Percentiles rank a stretch among this genome's conserved stretches.
These are phyloP conservation scores for Microplitis deprimator DNA, from an alignment of 2,888 invertebrate genomes.

Conservation along the genomic window DNA sequence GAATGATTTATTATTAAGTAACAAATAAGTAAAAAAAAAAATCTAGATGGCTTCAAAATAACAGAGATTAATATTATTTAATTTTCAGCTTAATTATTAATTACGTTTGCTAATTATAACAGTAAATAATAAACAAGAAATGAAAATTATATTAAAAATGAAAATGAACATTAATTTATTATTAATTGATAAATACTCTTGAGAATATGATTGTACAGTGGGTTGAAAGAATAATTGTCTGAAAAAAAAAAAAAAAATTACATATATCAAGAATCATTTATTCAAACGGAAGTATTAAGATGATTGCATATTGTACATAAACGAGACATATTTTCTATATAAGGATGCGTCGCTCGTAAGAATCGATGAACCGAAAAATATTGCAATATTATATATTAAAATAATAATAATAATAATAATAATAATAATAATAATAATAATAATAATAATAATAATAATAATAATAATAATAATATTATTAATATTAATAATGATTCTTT, in stretches of 20 bases:
- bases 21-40: constrained; percentile 7
- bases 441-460: background rate
- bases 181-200: constrained; percentile 59
- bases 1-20: background rate
- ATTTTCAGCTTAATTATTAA: background rate
- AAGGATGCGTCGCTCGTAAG: constrained; percentile 57
- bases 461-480: background rate
- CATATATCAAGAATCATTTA: constrained; percentile 64
- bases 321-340: constrained; percentile 72
- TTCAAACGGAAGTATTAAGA: constrained; percentile 66
- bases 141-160: constrained; percentile 27
- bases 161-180: constrained; percentile 29
- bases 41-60: constrained; percentile 30
- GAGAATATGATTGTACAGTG: constrained; percentile 68
- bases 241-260: constrained; percentile 53
- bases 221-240: constrained; percentile 64
- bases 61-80: background rate
- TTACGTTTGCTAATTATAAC: background rate
- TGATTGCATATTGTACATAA: constrained; percentile 71
- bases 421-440: constrained; percentile 52
- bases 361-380: constrained; percentile 67
- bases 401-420: background rate
- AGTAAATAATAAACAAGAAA: constrained; percentile 9
- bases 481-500: constrained; percentile 66
- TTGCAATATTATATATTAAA: constrained; percentile 68